Evolutionary conservation across 2,113 vertebrate genomes (phyloP), one percentile per base, ranked within the genome.

Genomic region (Eidolon helvum): DNA sequence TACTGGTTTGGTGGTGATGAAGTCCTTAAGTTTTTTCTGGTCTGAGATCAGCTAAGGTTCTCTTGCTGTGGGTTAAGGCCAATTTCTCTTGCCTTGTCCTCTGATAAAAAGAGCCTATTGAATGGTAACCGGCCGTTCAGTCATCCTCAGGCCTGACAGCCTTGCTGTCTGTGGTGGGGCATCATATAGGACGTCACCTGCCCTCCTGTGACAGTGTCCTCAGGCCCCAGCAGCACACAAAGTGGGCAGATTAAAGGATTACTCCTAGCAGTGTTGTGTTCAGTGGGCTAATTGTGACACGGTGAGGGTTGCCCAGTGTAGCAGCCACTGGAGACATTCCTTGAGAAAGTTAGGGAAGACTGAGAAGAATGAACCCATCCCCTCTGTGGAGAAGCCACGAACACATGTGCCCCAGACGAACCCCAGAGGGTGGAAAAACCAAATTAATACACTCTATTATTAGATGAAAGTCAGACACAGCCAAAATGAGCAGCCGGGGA

Each of bases 381-480:
- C 26, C 43, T 83, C n/a, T 48, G 38, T 33, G 43, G 45, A 86
- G 69, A 83, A 71, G 61, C 50, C 65, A 65, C 26, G 24, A 57
- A 33, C 1, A 5, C 19, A 11, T 7, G 35, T 15, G 35, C 28
- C 12, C 74, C 4, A 0, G 53, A 33, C n/a, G 77, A 92, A 78
- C 66, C 28, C 61, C 72, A 74, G 24, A 74, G 0, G 33, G 11
- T 24, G n/a, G 30, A 77, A 61, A 48, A 22, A 33, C 63, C 0
- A 45, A 59, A 33, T 24, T 65, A 38, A 59, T 40, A 65, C 91
- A 55, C 63, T 22, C 5, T 2, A 2, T 90, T 75, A 33, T 3
- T 87, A 65, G n/a, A 82, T 83, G 61, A 30, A 94, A 82, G 78
- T 74, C 95, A 96, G 79, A 78, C 24, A 79, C n/a, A 40, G 82